Percentiles rank a stretch among this genome's conserved stretches.
These are phyloP conservation scores for Fragum fragum DNA, from an alignment of 2,888 invertebrate species.

Conservation along the genomic window DNA sequence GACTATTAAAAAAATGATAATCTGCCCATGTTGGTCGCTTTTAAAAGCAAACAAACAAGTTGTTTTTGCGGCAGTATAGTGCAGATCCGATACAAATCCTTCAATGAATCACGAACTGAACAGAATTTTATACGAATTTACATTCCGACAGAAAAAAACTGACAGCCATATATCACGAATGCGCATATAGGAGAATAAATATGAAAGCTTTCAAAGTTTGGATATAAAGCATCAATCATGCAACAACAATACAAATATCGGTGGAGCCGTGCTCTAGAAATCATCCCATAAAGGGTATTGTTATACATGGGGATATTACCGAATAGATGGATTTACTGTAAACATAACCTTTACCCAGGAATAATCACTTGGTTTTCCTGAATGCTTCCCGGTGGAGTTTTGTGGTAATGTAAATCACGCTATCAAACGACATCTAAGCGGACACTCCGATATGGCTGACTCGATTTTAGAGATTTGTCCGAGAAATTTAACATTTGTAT, in stretches of 20 bases:
- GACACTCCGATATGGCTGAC: too few relatives aligned
- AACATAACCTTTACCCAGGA: background rate
- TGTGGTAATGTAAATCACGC: too few relatives aligned
- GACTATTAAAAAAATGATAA: too few relatives aligned
- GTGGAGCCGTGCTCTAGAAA: background rate
- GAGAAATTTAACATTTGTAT: too few relatives aligned
- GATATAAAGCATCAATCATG: slow-evolving; percentile 2
- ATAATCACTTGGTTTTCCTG: background rate
- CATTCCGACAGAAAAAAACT: background rate
- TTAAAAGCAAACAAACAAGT: too few relatives aligned
- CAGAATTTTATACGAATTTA: background rate
- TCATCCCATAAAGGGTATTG: background rate
- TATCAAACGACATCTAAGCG: too few relatives aligned
- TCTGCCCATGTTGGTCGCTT: too few relatives aligned
- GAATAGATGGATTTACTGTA: background rate
- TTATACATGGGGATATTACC: background rate
- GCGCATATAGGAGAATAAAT: background rate
- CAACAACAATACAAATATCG: background rate
- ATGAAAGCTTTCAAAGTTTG: background rate
- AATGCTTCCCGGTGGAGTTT: too few relatives aligned
- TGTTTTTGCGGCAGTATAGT: too few relatives aligned
- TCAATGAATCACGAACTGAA: too few relatives aligned
- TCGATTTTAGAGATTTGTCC: too few relatives aligned
- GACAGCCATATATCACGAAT: background rate
- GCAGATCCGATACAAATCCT: too few relatives aligned